Base-by-base conservation (phyloP, 1,140 invertebrate genomes). In the Leguminivora glycinivorella region DNA sequence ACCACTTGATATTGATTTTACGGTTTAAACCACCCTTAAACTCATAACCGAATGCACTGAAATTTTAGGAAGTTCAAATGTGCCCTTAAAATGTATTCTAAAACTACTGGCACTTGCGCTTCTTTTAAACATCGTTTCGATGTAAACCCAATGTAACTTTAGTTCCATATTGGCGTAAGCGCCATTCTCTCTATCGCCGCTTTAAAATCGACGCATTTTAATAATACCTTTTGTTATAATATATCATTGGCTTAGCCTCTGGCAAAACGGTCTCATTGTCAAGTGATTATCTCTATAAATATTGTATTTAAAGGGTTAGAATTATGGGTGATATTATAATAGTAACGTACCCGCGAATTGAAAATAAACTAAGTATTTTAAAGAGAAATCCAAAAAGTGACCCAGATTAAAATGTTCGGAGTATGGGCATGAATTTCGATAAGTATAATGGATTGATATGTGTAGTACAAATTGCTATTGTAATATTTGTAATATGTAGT, bases 231-330 rank as follows among this genome's bases (percentile, higher is more conserved):
- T 52, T 52, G 47, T 19, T 5, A 22, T 52, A 17, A 52, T 52
- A 52, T 22, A 52, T 52, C 47, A 52, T 22, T n/a, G 47, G 47
- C 47, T 52, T 52, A 52, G 47, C 47, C 47, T 52, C 47, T 52
- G 47, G 47, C 47, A 52, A 52, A 52, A 52, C 47, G 47, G 47
- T n/a, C 6, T 52, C 47, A 52, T 52, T 52, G 47, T 52, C 47
- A 52, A 52, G 47, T 52, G 47, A 52, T 52, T 52, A 52, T 52
- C 47, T 52, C 47, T 22, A 52, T 52, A 52, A 52, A 52, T 52
- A 52, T 52, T 52, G 47, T 52, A 52, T 52, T 52, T 52, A 52
- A 52, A 22, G 47, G 47, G 47, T 52, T 52, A 52, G 47, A 7
- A 52, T 52, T 52, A 52, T 43, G 40, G 19, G 19, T 52, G 47